Base-by-base conservation (phyloP, 2,888 invertebrate genomes). In the Idaea biselata region DNA sequence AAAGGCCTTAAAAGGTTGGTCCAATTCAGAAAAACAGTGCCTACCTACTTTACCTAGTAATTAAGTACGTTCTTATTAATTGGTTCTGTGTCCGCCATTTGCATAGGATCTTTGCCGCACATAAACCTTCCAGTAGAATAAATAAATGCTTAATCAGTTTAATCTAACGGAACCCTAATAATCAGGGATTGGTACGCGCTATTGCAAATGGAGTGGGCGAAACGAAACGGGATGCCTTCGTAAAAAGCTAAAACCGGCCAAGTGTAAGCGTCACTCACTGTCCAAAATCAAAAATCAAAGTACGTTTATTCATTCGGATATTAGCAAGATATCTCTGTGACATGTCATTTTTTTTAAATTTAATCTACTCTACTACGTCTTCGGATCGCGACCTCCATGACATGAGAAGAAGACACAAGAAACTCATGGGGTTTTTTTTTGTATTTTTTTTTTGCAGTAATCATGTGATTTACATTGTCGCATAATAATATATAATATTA, bases 101-200 rank as follows among this genome's bases (percentile, higher is more conserved):
- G 44, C 44, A 44, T 44, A 44, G 44, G 44, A 44, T 44, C 44
- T 44, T 44, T 44, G 14, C 44, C 44, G 44, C 44, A 44, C 44
- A 44, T 44, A 44, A 44, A 44, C 44, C 44, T 44, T 44, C 44
- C 44, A 44, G 44, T 44, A 44, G 44, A 44, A 44, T 44, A 44
- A 44, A 44, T 44, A 44, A 44, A 44, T 44, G 14, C 44, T 8
- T 44, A 44, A 44, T 44, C 44, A 44, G 44, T 14, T 44, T 44
- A 44, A 44, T 44, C 44, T 44, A 44, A 44, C 6, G 44, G 44
- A 8, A 44, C 44, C 44, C 44, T 44, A 44, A 44, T 14, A 44
- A 44, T 44, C 14, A 44, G 44, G 44, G 44, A 44, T 44, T 44
- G 44, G 44, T 44, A 44, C 7, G 8, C 44, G 6, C 14, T 14